Evolutionary conservation across 2,113 vertebrate species (phyloP).

Genomic region (Numida meleagris): DNA sequence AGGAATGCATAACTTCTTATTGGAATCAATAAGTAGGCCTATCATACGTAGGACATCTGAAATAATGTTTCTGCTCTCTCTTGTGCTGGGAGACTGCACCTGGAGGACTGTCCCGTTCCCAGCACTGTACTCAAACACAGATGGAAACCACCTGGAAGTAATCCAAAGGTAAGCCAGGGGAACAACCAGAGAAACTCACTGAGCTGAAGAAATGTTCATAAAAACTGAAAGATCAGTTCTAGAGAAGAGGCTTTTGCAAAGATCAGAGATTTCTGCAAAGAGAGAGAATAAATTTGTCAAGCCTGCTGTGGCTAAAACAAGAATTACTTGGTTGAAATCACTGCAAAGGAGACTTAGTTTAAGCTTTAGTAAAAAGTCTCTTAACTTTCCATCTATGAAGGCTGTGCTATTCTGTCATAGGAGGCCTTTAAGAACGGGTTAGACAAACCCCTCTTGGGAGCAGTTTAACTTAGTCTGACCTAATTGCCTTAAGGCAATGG

Average conservation of each 20-base stretch:
- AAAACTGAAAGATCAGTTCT: neutral
- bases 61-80: neutral
- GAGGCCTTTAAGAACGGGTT: constrained; percentile 6
- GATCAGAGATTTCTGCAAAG: neutral
- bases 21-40: neutral
- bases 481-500: neutral
- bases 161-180: neutral
- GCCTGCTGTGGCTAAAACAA: neutral
- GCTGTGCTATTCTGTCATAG: neutral
- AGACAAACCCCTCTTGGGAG: constrained; percentile 6
- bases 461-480: neutral
- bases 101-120: neutral
- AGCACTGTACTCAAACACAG: neutral
- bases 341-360: neutral
- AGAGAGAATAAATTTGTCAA: neutral
- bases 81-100: neutral
- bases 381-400: neutral
- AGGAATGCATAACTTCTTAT: neutral
- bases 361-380: neutral
- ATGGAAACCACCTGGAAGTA: neutral
- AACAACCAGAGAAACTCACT: neutral
- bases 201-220: neutral
- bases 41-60: neutral
- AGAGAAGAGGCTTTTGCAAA: neutral
- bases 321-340: neutral